Percentiles rank a stretch among this genome's conserved stretches.
phyloP scores from a whole-genome alignment of 2,888 invertebrate genomes.

The Dynastes grantii region DNA sequence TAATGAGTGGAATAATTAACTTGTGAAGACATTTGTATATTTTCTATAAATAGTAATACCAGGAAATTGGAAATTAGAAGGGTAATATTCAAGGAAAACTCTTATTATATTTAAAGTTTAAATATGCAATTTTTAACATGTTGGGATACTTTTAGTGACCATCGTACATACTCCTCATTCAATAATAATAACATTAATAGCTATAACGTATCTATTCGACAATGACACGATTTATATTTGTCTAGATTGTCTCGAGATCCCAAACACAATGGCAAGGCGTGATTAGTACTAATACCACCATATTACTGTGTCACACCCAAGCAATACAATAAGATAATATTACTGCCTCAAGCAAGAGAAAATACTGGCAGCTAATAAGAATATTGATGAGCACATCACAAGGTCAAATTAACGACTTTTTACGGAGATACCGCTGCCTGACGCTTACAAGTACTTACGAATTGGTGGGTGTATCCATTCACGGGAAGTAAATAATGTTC shows the following conservation, averaged over 20 bases:
- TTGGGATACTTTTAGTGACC: too few species aligned
- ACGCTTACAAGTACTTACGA: background rate
- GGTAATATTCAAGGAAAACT: too few species aligned
- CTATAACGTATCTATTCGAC: background rate
- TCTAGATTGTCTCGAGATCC: background rate
- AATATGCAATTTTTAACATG: too few species aligned
- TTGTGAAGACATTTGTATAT: too few species aligned
- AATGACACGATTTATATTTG: slow-evolving; percentile 20
- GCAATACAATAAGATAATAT: slow-evolving; percentile 3
- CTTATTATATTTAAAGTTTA: too few species aligned
- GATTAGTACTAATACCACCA: slow-evolving; percentile 5
- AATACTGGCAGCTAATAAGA: background rate
- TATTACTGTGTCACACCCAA: slow-evolving; percentile 10
- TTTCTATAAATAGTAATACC: too few species aligned
- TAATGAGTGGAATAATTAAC: too few species aligned
- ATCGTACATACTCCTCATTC: too few species aligned
- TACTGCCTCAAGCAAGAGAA: background rate
- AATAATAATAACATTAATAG: background rate
- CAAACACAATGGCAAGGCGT: slow-evolving; percentile 23
- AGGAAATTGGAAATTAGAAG: too few species aligned
- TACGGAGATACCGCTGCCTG: background rate
- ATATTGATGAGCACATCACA: slow-evolving; percentile 12
- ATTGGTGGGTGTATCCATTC: slow-evolving; percentile 1
- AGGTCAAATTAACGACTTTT: slow-evolving; percentile 26
- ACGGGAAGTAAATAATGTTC: slow-evolving; percentile 3